phyloP scores from a whole-genome alignment of 2,888 invertebrate species.

The Diplazon laetatorius region DNA sequence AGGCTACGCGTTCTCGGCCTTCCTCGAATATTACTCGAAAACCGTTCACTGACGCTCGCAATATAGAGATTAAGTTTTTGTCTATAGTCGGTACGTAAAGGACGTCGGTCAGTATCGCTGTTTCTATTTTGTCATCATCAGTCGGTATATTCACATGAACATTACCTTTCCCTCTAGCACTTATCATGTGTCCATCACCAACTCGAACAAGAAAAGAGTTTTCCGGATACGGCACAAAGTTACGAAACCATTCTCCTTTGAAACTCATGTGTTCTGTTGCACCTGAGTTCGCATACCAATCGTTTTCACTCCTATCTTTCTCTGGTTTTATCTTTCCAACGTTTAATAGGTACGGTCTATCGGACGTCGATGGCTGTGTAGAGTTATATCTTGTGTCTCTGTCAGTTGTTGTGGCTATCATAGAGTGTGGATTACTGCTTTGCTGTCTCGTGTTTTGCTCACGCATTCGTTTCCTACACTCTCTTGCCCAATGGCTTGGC shows the following conservation, averaged over 20 bases:
- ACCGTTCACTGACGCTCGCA: slow-evolving; percentile 8
- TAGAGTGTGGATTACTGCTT: not conserved
- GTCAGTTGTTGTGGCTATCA: no score
- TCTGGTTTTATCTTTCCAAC: not conserved
- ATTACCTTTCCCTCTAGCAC: slow-evolving; percentile 36
- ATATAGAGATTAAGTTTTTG: slow-evolving; percentile 40
- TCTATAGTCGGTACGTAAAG: slow-evolving; percentile 50
- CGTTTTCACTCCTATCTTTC: not conserved
- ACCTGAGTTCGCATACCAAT: slow-evolving; percentile 54
- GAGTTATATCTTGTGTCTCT: not conserved
- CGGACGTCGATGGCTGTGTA: not conserved
- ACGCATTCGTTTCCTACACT: slow-evolving; percentile 25
- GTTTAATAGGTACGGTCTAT: not conserved
- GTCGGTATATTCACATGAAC: slow-evolving; percentile 30
- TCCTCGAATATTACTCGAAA: slow-evolving; percentile 49
- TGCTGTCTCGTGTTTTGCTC: not conserved
- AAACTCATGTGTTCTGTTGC: slow-evolving; percentile 56
- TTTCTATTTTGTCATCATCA: not conserved
- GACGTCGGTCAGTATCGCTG: slow-evolving; percentile 39
- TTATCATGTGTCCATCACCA: slow-evolving; percentile 36
- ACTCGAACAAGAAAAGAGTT: slow-evolving; percentile 22
- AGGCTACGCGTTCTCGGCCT: slow-evolving; percentile 38
- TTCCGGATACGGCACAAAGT: slow-evolving; percentile 6
- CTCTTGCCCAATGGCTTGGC: slow-evolving; percentile 49
- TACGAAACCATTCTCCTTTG: slow-evolving; percentile 38